Conservation (phyloP, 2,888 invertebrate genomes). For the Bombylius discolor region DNA sequence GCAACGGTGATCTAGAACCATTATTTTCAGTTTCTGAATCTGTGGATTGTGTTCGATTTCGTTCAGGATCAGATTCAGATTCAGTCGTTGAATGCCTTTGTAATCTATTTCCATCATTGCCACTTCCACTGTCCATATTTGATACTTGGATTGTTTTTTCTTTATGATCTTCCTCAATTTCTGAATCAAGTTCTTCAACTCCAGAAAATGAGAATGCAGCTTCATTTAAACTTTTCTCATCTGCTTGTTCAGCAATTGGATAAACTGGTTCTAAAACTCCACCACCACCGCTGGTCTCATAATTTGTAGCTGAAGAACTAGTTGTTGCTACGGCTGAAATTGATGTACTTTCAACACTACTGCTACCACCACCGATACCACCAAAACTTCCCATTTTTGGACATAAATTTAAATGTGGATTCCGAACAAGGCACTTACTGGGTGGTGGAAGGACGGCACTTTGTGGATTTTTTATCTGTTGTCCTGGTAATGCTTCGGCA, state of each 20-base stretch:
- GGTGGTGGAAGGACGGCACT: conserved; percentile 53
- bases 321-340: neutral
- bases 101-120: conserved; percentile 12
- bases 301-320: neutral
- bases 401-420: conserved; percentile 56
- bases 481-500: conserved; percentile 57
- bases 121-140: conserved; percentile 5
- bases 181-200: conserved; percentile 19
- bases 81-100: conserved; percentile 17
- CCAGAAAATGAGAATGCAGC: conserved; percentile 13
- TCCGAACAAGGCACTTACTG: conserved; percentile 54
- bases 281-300: neutral
- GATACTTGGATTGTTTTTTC: neutral
- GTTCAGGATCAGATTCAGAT: conserved; percentile 20
- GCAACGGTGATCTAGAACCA: conserved; percentile 56
- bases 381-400: conserved; percentile 37
- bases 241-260: conserved; percentile 74
- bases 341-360: no score
- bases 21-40: conserved; percentile 55
- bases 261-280: conserved; percentile 51
- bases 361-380: neutral
- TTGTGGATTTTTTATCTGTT: conserved; percentile 52
- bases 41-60: conserved; percentile 34
- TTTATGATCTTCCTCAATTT: conserved; percentile 36
- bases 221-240: conserved; percentile 45